A percentile compares a stretch with the other conserved stretches of the same genome.
phyloP scores from a whole-genome alignment of 2,888 invertebrate species.

The Drosophila barbarae region DNA sequence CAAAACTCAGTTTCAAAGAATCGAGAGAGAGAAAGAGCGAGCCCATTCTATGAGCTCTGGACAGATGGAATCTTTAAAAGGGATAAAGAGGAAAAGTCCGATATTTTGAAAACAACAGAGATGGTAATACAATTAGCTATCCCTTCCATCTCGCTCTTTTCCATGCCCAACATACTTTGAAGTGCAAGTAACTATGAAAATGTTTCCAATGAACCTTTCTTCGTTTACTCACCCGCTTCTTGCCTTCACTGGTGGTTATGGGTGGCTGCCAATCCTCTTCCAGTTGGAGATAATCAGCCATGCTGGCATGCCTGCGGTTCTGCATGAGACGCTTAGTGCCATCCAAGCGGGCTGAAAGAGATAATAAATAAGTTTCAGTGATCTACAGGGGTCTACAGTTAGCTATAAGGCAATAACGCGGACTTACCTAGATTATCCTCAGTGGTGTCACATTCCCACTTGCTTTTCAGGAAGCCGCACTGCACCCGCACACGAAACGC shows the following conservation, averaged over 20 bases:
- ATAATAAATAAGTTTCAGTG: not conserved
- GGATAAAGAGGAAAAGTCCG: no score
- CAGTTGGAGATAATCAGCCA: conserved; percentile 94
- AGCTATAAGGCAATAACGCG: no score
- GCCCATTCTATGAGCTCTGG: no score
- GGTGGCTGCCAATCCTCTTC: conserved; percentile 86
- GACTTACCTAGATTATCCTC: conserved; percentile 90
- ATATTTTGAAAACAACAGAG: not conserved
- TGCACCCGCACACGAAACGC: conserved; percentile 45
- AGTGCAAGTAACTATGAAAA: not conserved
- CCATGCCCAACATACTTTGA: not conserved
- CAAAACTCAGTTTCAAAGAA: no score
- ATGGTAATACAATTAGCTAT: not conserved
- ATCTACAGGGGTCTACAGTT: not conserved
- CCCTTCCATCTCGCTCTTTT: not conserved
- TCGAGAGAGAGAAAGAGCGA: no score
- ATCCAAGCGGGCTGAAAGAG: conserved; percentile 91
- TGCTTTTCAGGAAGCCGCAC: conserved; percentile 82
- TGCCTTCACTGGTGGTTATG: conserved; percentile 84
- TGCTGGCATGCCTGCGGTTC: conserved; percentile 82
- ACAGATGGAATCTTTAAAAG: no score
- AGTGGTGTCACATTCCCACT: conserved; percentile 94
- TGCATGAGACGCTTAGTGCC: conserved; percentile 87
- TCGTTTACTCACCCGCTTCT: conserved; percentile 89
- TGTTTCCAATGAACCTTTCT: not conserved